Evolutionary conservation across 1,140 invertebrate genomes (phyloP).

Genomic region (Danaus plexippus): DNA sequence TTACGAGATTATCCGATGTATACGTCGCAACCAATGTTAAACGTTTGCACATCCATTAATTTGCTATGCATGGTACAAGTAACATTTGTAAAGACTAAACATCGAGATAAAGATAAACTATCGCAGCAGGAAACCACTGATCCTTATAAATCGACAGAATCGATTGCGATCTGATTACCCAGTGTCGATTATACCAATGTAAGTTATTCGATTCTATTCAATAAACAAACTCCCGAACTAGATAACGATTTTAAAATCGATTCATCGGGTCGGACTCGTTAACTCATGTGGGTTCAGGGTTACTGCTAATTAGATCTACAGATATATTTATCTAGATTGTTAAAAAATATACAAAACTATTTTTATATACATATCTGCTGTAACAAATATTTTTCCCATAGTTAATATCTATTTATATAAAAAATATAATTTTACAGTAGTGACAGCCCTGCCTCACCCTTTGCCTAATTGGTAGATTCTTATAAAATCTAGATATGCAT

Average conservation of each 20-base stretch:
- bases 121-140: slow-evolving; percentile 52
- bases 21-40: too few species aligned
- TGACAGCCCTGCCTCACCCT: slow-evolving; percentile 30
- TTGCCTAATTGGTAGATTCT: slow-evolving; percentile 52
- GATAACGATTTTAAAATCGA: slow-evolving; percentile 59
- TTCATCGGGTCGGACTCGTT: slow-evolving; percentile 49
- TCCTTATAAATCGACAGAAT: slow-evolving; percentile 64
- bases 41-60: neutral
- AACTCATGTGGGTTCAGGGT: slow-evolving; percentile 38
- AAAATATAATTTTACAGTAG: neutral
- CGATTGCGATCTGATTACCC: slow-evolving; percentile 63
- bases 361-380: too few species aligned
- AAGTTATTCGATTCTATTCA: slow-evolving; percentile 65
- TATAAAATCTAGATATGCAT: slow-evolving; percentile 50
- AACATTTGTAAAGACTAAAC: slow-evolving; percentile 30
- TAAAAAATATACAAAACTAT: too few species aligned
- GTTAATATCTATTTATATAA: too few species aligned
- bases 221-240: slow-evolving; percentile 48
- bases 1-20: too few species aligned
- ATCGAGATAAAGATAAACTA: slow-evolving; percentile 40
- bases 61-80: slow-evolving; percentile 27
- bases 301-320: slow-evolving; percentile 7
- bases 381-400: too few species aligned
- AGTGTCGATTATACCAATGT: slow-evolving; percentile 67
- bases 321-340: too few species aligned